Evolutionary conservation across 2,888 invertebrate genomes (phyloP).

Genomic region (Ochropacha duplaris): DNA sequence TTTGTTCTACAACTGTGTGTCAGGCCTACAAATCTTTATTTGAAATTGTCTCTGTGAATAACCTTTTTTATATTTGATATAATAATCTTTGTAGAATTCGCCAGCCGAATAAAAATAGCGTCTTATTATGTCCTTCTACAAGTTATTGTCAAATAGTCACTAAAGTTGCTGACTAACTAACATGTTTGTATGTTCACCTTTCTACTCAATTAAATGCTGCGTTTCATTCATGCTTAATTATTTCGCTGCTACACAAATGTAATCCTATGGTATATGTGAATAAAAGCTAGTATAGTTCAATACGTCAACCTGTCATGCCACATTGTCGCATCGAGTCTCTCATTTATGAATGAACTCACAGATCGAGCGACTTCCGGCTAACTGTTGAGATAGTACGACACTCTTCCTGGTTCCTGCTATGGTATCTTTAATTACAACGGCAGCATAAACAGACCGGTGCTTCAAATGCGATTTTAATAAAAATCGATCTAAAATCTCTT

Average conservation of each 20-base stretch:
- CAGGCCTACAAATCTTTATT: no score
- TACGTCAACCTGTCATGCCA: constrained; percentile 66
- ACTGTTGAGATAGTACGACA: constrained; percentile 82
- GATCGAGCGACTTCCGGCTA: constrained; percentile 82
- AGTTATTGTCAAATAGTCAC: constrained; percentile 41
- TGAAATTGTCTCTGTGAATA: no score
- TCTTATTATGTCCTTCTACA: no score
- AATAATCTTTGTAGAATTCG: not conserved
- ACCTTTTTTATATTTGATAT: no score
- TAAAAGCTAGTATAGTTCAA: constrained; percentile 55
- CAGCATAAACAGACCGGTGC: constrained; percentile 66
- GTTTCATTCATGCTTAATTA: constrained; percentile 79
- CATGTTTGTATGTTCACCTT: constrained; percentile 74
- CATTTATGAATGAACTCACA: constrained; percentile 83
- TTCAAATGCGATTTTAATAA: constrained; percentile 22
- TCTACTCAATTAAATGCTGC: constrained; percentile 76
- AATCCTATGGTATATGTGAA: constrained; percentile 47
- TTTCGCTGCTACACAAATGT: constrained; percentile 50
- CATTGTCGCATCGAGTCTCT: constrained; percentile 69
- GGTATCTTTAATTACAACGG: constrained; percentile 79
- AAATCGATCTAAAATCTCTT: constrained; percentile 39
- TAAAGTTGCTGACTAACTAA: constrained; percentile 50
- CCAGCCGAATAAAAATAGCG: no score
- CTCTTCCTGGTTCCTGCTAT: constrained; percentile 83
- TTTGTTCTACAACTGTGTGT: not conserved